A percentile compares a stretch with the other conserved stretches of the same genome.
These are phyloP conservation scores for Colletes gigas DNA, from an alignment of 1,140 invertebrate genomes.

Conservation along the genomic window DNA sequence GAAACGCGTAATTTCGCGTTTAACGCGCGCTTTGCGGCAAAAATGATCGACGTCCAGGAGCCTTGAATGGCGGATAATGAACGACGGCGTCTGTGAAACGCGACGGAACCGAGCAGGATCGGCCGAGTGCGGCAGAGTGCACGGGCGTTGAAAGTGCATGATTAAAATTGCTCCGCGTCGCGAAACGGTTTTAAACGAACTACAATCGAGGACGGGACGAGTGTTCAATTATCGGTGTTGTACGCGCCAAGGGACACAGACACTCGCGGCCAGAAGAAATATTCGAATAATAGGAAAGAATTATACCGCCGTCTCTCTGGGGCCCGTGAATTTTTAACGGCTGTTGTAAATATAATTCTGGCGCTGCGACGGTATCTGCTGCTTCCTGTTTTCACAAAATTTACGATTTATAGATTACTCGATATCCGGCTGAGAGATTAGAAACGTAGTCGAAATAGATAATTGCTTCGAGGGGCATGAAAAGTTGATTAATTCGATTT, in stretches of 20 bases:
- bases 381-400: too few species aligned
- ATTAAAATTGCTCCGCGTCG: conserved; percentile 2
- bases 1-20: not conserved
- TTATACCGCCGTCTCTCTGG: too few species aligned
- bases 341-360: not conserved
- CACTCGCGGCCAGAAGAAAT: too few species aligned
- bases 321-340: not conserved
- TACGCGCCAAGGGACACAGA: not conserved
- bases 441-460: too few species aligned
- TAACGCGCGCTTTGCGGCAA: not conserved
- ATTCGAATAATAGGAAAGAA: not conserved
- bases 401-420: too few species aligned
- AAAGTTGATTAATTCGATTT: too few species aligned
- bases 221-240: not conserved
- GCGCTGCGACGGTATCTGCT: too few species aligned
- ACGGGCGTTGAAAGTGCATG: not conserved
- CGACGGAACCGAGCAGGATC: not conserved
- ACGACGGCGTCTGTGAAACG: not conserved
- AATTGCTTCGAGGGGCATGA: too few species aligned
- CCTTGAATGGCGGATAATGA: conserved; percentile 20
- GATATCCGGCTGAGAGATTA: too few species aligned
- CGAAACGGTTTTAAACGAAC: not conserved
- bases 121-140: not conserved
- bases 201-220: not conserved
- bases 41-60: not conserved